Conservation (phyloP, 2,888 invertebrate genomes). For the Conistra vaccinii region DNA sequence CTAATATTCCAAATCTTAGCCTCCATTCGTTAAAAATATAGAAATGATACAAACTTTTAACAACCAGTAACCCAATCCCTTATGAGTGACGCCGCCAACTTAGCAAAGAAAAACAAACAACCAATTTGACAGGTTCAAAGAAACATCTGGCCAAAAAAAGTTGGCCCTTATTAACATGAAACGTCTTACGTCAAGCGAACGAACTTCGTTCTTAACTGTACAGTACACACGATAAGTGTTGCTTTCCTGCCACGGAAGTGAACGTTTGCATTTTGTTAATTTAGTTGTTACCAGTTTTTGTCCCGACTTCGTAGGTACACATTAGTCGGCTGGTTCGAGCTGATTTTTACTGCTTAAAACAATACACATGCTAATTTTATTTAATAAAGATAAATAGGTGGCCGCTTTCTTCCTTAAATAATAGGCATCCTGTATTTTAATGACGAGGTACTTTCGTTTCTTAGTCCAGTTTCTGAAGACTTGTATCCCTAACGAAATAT, state of each 20-base stretch:
- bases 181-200: constrained; percentile 60
- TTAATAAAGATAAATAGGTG: constrained; percentile 56
- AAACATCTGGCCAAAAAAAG: constrained; percentile 48
- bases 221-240: constrained; percentile 82
- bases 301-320: constrained; percentile 63
- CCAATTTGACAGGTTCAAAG: constrained; percentile 46
- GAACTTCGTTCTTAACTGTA: constrained; percentile 69
- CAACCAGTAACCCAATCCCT: constrained; percentile 34
- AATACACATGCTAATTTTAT: constrained; percentile 61
- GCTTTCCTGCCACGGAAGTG: constrained; percentile 85
- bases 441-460: constrained; percentile 1
- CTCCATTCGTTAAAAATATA: constrained; percentile 16
- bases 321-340: constrained; percentile 69
- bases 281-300: constrained; percentile 81
- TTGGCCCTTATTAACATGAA: constrained; percentile 48
- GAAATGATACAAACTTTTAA: constrained; percentile 32
- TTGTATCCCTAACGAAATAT: constrained; percentile 2
- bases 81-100: constrained; percentile 20
- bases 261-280: constrained; percentile 81
- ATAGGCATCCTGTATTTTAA: constrained; percentile 13
- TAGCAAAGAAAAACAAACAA: constrained; percentile 43
- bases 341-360: constrained; percentile 73
- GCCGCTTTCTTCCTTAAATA: constrained; percentile 27
- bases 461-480: background rate
- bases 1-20: background rate